Base-by-base conservation (phyloP, 1,140 invertebrate genomes). In the Brachionus rubens region DNA sequence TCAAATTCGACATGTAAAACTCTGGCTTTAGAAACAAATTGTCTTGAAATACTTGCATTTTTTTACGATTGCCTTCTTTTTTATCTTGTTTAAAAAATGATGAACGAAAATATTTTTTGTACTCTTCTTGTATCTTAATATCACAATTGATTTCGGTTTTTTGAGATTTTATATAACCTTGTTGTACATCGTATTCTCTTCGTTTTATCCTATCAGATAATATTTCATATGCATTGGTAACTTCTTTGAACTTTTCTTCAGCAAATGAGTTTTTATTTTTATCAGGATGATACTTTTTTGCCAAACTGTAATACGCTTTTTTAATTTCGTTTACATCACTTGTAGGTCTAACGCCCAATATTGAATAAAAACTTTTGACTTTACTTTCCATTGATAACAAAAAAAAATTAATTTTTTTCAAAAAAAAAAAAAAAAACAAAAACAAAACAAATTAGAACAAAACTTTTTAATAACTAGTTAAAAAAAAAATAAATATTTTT, bases 261-360 rank as follows among this genome's bases (percentile, higher is more conserved):
- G 75, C 75, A 14, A 3, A 19, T 28, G 7, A 10, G 3, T 48
- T 10, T 5, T 56, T 24, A 56, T 76, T 76, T 21, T 76, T 76
- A 33, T 76, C 75, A n/a, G 75, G 75, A 56, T 76, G 75, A 16
- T 26, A 54, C 28, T 52, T 75, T 46, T 75, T 75, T 21, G 70
- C 70, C 48, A 75, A 56, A 7, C 16, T 28, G 30, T 54, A 54
- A 75, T 75, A 75, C 16, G 70, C 47, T 41, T 75, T 50, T 52
- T 52, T 54, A 14, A 75, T 54, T 21, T 75, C 70, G 12, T 52
- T 50, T 56, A 41, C 21, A 75, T 56, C 41, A 19, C 33, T 28
- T 24, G 30, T 41, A 14, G 21, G 16, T 16, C 24, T 41, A 14
- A 75, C 36, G 46, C 70, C 70, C 30, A 75, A 46, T 33, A 75